Percentiles rank a stretch among this genome's conserved stretches.
phyloP scores from a whole-genome alignment of 1,140 invertebrate genomes.

The Hormaphis cornu region DNA sequence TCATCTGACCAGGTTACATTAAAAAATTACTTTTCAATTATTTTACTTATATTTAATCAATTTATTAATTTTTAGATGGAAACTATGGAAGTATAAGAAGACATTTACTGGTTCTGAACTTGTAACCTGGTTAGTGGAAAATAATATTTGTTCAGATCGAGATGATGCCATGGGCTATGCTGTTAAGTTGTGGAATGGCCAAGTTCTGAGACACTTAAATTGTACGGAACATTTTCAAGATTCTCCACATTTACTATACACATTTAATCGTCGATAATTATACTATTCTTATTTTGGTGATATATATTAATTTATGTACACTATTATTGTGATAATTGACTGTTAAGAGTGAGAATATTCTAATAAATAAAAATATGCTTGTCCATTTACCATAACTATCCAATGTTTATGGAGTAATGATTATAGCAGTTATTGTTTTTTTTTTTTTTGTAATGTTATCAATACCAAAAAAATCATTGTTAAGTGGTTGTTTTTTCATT shows the following conservation, averaged over 20 bases:
- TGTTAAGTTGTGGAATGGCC: constrained; percentile 68
- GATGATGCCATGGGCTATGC: constrained; percentile 72
- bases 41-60: neutral
- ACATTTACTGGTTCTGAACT: constrained; percentile 70
- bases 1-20: constrained; percentile 58
- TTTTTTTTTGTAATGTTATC: too few relatives aligned
- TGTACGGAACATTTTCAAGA: constrained; percentile 63
- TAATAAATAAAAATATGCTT: neutral
- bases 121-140: constrained; percentile 74
- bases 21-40: constrained; percentile 38
- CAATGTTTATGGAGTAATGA: neutral
- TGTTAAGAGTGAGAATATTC: constrained; percentile 26
- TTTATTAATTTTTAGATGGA: constrained; percentile 5
- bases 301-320: neutral
- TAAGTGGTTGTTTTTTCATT: too few relatives aligned
- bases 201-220: constrained; percentile 72
- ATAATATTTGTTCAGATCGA: constrained; percentile 63
- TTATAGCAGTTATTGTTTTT: neutral
- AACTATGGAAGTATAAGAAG: constrained; percentile 25
- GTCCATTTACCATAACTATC: neutral
- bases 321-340: constrained; percentile 25
- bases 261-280: constrained; percentile 31
- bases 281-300: neutral
- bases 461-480: too few relatives aligned
- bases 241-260: constrained; percentile 30